Conservation (phyloP, 1,140 invertebrate species). For the Sesamia nonagrioides region DNA sequence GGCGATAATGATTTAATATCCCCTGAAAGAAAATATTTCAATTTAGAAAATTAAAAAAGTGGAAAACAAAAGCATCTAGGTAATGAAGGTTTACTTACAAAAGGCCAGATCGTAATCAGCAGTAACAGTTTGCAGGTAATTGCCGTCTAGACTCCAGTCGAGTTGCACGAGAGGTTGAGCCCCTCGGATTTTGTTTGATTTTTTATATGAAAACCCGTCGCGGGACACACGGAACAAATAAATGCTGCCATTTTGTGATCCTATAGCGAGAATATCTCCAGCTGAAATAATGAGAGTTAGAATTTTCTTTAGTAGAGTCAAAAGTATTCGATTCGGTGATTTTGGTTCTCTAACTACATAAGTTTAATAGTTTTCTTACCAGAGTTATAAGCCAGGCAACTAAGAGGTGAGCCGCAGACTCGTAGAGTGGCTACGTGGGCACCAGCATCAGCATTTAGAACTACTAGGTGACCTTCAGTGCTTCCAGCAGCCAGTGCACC, state of each 20-base stretch:
- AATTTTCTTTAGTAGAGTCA: neutral
- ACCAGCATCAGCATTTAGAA: slow-evolving; percentile 94
- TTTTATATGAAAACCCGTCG: slow-evolving; percentile 95
- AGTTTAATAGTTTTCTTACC: slow-evolving; percentile 87
- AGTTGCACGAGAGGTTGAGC: slow-evolving; percentile 94
- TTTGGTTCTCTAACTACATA: too few species aligned
- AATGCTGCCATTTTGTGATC: slow-evolving; percentile 96
- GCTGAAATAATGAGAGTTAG: slow-evolving; percentile 88
- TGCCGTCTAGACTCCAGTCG: slow-evolving; percentile 97
- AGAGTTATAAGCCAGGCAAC: slow-evolving; percentile 95
- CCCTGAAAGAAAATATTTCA: slow-evolving; percentile 89
- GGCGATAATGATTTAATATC: slow-evolving; percentile 94
- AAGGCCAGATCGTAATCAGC: slow-evolving; percentile 97
- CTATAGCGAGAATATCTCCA: slow-evolving; percentile 96
- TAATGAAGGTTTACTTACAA: slow-evolving; percentile 89
- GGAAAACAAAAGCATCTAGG: neutral
- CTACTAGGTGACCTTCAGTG: slow-evolving; percentile 94
- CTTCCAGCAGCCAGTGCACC: slow-evolving; percentile 95
- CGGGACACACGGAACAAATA: slow-evolving; percentile 94
- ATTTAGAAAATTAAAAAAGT: neutral
- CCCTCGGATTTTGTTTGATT: slow-evolving; percentile 95
- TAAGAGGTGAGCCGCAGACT: slow-evolving; percentile 94
- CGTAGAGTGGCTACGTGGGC: slow-evolving; percentile 93
- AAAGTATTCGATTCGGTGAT: too few species aligned
- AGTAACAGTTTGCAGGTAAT: slow-evolving; percentile 95